A percentile compares a stretch with the other conserved stretches of the same genome.
Conservation (phyloP, 1,140 invertebrate genomes). For the Brachionus plicatilis region DNA sequence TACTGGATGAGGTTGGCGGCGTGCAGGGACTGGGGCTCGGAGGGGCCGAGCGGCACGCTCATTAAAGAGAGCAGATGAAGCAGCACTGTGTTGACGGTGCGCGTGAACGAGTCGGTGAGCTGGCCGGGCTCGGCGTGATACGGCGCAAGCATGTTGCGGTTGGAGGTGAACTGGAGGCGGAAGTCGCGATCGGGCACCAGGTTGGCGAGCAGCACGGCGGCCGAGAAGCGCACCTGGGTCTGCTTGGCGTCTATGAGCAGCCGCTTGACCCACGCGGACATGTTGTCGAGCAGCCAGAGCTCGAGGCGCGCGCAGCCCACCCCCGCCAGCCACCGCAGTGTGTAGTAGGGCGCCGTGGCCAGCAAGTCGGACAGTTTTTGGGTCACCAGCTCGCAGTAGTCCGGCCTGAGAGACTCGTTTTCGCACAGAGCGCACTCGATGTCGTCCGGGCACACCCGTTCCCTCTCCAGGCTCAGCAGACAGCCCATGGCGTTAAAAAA, state of each 20-base stretch:
- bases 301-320: neutral
- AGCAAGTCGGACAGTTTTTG: neutral
- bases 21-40: neutral
- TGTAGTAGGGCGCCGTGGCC: neutral
- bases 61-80: neutral
- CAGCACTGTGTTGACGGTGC: no score
- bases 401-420: neutral
- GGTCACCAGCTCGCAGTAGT: neutral
- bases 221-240: neutral
- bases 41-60: neutral
- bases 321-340: neutral
- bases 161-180: neutral
- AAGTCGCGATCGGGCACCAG: neutral
- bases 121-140: neutral
- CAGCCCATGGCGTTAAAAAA: neutral
- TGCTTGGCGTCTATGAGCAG: neutral
- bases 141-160: slow-evolving; percentile 1
- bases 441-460: neutral
- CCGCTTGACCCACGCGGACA: neutral
- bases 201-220: neutral
- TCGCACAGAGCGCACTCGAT: neutral
- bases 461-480: neutral
- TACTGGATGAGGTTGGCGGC: slow-evolving; percentile 1
- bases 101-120: neutral
- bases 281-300: neutral